These are phyloP conservation scores for Rhinatrema bivittatum DNA, from an alignment of 2,797 vertebrate genomes.

Conservation along the genomic window DNA sequence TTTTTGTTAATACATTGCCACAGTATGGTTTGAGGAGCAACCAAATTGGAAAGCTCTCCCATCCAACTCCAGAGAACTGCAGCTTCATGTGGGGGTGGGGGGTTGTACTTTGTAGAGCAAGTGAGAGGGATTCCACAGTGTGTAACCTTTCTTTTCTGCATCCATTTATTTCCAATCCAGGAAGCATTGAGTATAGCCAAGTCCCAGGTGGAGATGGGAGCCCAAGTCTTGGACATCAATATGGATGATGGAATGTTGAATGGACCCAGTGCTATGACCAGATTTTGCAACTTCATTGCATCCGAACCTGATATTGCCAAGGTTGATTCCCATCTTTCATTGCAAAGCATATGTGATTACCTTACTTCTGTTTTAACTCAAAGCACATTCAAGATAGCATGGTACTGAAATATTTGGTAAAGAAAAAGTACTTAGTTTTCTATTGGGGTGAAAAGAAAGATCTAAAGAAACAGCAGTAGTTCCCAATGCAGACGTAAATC, in stretches of 20 bases:
- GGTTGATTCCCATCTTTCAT: conserved; percentile 42
- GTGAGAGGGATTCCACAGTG: neutral
- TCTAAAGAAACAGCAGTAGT: too few species aligned
- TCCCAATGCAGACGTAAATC: too few species aligned
- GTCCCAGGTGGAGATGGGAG: conserved; percentile 90
- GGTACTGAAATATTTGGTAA: too few species aligned
- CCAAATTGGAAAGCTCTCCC: too few species aligned
- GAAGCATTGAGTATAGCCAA: conserved; percentile 85
- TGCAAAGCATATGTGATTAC: neutral
- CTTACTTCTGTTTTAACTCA: neutral
- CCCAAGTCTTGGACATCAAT: conserved; percentile 90
- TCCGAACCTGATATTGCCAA: conserved; percentile 89
- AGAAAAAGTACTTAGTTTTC: too few species aligned
- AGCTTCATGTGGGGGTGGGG: too few species aligned
- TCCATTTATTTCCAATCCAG: conserved; percentile 54
- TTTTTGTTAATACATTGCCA: too few species aligned
- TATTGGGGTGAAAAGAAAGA: too few species aligned
- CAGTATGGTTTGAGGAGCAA: too few species aligned
- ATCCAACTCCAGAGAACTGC: too few species aligned
- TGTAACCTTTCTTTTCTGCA: neutral
- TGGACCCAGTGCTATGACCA: conserved; percentile 77
- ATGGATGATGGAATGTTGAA: conserved; percentile 98
- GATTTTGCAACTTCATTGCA: conserved; percentile 83
- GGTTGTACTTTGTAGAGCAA: conserved; percentile 3
- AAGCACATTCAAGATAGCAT: too few species aligned